Percentiles rank a stretch among this genome's conserved stretches.
Evolutionary conservation across 2,888 invertebrate species (phyloP).

Genomic region (Thymelicus acteon): DNA sequence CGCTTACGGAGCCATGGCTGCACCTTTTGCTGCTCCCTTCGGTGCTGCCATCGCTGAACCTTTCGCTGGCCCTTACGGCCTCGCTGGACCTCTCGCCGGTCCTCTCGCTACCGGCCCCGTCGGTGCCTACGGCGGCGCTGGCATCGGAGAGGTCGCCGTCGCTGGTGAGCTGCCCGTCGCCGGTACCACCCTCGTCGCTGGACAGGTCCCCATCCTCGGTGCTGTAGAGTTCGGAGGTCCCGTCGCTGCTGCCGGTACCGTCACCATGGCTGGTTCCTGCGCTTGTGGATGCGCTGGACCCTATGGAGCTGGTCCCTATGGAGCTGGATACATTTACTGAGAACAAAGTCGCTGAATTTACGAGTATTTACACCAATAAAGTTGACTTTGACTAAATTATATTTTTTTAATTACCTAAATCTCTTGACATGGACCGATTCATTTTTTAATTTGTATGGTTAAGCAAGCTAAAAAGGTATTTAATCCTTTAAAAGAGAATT

Average conservation of each 20-base stretch:
- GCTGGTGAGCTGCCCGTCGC: conserved; percentile 50
- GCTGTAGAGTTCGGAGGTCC: conserved; percentile 47
- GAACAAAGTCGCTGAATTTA: background rate
- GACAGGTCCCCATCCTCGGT: conserved; percentile 50
- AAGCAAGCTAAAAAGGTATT: too few species aligned
- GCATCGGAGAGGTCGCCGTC: conserved; percentile 54
- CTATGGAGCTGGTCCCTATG: conserved; percentile 39
- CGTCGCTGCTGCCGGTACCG: conserved; percentile 46
- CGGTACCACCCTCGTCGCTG: conserved; percentile 48
- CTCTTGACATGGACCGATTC: too few species aligned
- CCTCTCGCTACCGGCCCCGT: conserved; percentile 16
- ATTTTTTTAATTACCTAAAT: background rate
- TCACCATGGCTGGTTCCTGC: conserved; percentile 46
- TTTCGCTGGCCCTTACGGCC: conserved; percentile 15
- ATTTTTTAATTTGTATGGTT: too few species aligned
- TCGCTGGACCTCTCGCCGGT: conserved; percentile 10
- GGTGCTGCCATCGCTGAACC: conserved; percentile 17
- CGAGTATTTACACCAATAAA: background rate
- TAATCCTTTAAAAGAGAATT: too few species aligned
- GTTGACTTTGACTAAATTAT: background rate
- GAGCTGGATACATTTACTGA: conserved; percentile 21
- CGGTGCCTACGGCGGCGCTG: conserved; percentile 49
- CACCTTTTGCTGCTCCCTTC: conserved; percentile 6
- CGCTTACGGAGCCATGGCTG: conserved; percentile 4
- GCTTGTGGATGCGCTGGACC: conserved; percentile 45